Base-by-base conservation (phyloP, 2,888 invertebrate species). In the Parthenolecanium corni region DNA sequence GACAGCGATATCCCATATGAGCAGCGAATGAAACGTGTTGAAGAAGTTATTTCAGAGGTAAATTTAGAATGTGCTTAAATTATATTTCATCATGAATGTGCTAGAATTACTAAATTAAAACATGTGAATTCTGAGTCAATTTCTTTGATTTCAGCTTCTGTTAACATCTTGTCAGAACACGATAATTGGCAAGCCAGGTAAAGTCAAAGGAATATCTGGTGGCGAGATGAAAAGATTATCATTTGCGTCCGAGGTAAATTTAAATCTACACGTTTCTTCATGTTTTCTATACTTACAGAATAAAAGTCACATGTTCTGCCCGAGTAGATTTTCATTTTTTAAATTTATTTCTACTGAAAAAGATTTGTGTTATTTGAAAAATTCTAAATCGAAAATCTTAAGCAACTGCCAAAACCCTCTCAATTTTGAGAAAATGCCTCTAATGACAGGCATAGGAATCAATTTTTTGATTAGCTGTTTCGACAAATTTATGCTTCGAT, bases 171-270 rank as follows among this genome's bases (percentile, higher is more conserved):
- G 95, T 74, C 85, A 86, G 73, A 82, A 95, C 71, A 93, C 91
- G 12, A 80, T 85, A 44, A 96, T 97, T 65, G 96, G 97, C 0
- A 81, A 86, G 51, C 84, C 89, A 0, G 95, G 94, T 0, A 76
- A 88, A 20, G 76, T 89, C 42, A 92, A 91, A 76, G 94, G 95
- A 0, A 85, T 96, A 64, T 95, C 94, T 0, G 97, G 97, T 0
- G 97, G 97, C 0, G 97, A 97, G 76, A 87, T 87, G 80, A 95
- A 95, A 73, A 79, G 96, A 64, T 77, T 97, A 12, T 89, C 95
- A 0, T 95, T 98, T 73, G 97, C 96, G 18, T 89, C 93, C n/a
- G 97, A 97, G 77, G 79, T 78, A 68, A 65, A n/a, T n/a, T n/a
- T n/a, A n/a, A n/a, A n/a, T 11, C 38, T 11, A 11, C 38, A 11